A percentile compares a stretch with the other conserved stretches of the same genome.
These are phyloP conservation scores for Cheilinus undulatus DNA, from an alignment of 2,113 vertebrate genomes.

Conservation along the genomic window DNA sequence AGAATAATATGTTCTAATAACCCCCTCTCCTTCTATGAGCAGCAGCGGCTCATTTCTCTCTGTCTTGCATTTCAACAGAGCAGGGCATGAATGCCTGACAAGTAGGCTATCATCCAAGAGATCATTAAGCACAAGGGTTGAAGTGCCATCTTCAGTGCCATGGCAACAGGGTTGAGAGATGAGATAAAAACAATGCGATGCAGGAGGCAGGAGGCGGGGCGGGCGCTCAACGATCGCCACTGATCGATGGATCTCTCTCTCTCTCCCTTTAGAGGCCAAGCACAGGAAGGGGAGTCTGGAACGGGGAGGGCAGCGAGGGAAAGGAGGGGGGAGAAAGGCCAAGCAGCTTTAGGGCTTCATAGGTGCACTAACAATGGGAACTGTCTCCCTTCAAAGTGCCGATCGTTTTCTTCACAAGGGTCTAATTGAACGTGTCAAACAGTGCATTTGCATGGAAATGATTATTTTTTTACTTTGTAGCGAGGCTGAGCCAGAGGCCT, in stretches of 20 bases:
- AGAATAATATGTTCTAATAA: constrained; percentile 70
- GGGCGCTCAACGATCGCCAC: constrained; percentile 76
- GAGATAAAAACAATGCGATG: constrained; percentile 85
- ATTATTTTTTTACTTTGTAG: constrained; percentile 58
- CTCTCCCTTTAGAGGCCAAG: constrained; percentile 57
- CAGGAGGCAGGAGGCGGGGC: constrained; percentile 76
- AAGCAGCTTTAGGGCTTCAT: constrained; percentile 58
- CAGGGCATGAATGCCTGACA: constrained; percentile 82
- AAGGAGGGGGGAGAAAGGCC: constrained; percentile 42
- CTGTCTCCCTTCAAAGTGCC: constrained; percentile 63
- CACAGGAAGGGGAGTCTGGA: constrained; percentile 54
- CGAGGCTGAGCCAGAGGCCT: constrained; percentile 33
- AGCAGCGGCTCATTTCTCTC: constrained; percentile 60
- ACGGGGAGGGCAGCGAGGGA: constrained; percentile 32
- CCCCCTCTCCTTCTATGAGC: constrained; percentile 30
- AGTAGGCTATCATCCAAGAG: constrained; percentile 88
- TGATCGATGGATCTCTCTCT: constrained; percentile 81
- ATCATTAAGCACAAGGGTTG: constrained; percentile 88
- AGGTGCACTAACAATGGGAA: constrained; percentile 72
- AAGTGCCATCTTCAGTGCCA: constrained; percentile 87
- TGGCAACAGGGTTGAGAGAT: constrained; percentile 87
- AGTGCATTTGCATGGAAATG: constrained; percentile 60
- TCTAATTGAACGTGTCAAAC: constrained; percentile 70
- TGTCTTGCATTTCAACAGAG: constrained; percentile 77
- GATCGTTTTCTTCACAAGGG: constrained; percentile 69